Conservation (phyloP, 92 coral and sea anemone species). For the Chrysogorgia sp. region DNA sequence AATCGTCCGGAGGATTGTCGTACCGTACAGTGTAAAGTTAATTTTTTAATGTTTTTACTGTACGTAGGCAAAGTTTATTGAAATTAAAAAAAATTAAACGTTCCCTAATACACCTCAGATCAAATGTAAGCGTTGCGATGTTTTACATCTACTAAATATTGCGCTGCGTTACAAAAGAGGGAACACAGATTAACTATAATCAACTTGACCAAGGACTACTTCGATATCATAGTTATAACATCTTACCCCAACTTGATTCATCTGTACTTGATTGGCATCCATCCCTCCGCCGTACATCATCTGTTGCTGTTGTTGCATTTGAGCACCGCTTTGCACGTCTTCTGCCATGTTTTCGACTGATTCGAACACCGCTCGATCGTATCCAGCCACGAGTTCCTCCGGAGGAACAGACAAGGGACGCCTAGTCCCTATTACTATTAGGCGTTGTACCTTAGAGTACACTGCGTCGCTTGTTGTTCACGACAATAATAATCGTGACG, state of each 20-base stretch:
- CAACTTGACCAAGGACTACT: too few relatives aligned
- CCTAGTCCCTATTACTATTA: slow-evolving; percentile 5
- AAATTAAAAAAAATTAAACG: too few relatives aligned
- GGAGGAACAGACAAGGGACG: slow-evolving; percentile 35
- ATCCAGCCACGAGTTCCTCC: slow-evolving; percentile 18
- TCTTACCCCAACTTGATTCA: slow-evolving; percentile 17
- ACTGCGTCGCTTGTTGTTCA: slow-evolving; percentile 22
- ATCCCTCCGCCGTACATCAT: background rate
- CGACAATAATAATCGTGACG: slow-evolving; percentile 28
- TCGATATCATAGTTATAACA: background rate
- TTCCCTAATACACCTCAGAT: too few relatives aligned
- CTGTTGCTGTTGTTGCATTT: background rate
- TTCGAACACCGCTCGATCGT: background rate
- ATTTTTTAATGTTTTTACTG: too few relatives aligned
- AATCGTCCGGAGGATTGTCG: too few relatives aligned
- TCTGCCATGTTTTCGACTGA: slow-evolving; percentile 5
- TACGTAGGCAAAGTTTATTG: too few relatives aligned
- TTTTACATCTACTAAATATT: too few relatives aligned
- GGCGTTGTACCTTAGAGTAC: slow-evolving; percentile 28
- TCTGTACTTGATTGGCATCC: background rate
- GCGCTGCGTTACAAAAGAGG: too few relatives aligned
- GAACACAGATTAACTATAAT: too few relatives aligned
- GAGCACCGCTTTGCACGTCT: slow-evolving; percentile 16
- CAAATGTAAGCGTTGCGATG: too few relatives aligned
- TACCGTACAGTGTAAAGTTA: too few relatives aligned